Evolutionary conservation across 2,888 invertebrate species (phyloP), one percentile per base, ranked within the genome.

Genomic region (Catocala nupta): DNA sequence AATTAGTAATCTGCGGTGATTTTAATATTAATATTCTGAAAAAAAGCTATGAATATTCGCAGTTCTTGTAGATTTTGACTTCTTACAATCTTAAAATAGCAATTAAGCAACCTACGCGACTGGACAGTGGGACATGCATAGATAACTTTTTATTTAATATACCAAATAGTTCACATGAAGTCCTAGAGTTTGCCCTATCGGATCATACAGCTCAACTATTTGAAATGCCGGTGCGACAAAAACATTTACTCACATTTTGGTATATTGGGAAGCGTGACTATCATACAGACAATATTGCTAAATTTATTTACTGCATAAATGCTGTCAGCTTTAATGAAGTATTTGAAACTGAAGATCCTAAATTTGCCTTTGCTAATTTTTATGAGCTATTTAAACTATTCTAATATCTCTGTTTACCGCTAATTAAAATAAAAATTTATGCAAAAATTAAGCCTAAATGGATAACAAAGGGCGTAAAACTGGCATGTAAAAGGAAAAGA

Each of bases 401-500:
- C 11, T 42, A 42, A 4, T 8, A 42, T 9, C 10, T 42, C 5
- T 59, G 52, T 48, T 53, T 53, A 42, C 59, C 59, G 11, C 9
- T 8, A n/a, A 33, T 34, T 16, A 10, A 13, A 10, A n/a, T 43
- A 6, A 39, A 8, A 51, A 51, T 36, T 5, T 0, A n/a, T 2
- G 45, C 12, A 5, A 52, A 43, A 16, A 12, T 5, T 10, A 39
- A 16, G 8, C 12, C 39, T 12, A 8, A 13, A 5, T 8, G 53
- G 48, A n/a, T 59, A 3, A 52, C 59, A 13, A 59, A 49, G 11
- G 59, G 48, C 10, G 13, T 59, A 6, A 59, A 43, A 43, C 2
- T 43, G 0, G 53, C 53, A 25, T 59, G 59, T 25, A 53, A 53
- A 34, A 53, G 59, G n/a, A 54, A 59, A 11, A 47, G 53, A 13